These are phyloP conservation scores for Eolophus roseicapilla DNA, from an alignment of 2,113 vertebrate genomes.

Conservation along the genomic window DNA sequence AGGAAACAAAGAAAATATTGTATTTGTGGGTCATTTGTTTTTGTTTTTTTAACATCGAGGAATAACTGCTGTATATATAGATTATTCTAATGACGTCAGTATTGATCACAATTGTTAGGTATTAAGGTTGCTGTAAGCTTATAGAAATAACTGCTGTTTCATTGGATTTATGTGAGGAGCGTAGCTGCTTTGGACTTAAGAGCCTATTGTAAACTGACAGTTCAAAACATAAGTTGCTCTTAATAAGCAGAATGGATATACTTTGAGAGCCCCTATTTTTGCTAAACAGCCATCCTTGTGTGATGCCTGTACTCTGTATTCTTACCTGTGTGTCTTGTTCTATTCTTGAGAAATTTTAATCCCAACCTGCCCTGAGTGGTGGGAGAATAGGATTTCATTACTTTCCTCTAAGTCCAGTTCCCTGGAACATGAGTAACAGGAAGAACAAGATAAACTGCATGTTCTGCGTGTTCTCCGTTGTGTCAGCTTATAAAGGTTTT, in stretches of 20 bases:
- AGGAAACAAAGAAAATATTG: not conserved
- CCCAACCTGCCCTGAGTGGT: not conserved
- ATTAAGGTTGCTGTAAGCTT: constrained; percentile 19
- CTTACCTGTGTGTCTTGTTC: not conserved
- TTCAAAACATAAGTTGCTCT: constrained; percentile 53
- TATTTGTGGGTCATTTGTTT: not conserved
- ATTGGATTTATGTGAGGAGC: constrained; percentile 46
- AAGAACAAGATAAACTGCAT: not conserved
- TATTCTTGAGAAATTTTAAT: constrained; percentile 28
- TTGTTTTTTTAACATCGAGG: not conserved
- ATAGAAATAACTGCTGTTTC: constrained; percentile 31
- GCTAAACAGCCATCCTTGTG: not conserved
- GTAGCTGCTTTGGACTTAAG: constrained; percentile 27
- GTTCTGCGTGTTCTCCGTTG: not conserved
- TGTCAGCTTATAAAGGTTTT: not conserved
- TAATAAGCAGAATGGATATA: constrained; percentile 11
- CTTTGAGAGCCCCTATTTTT: not conserved
- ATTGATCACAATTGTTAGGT: not conserved
- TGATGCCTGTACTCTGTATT: not conserved
- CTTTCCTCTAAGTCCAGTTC: not conserved
- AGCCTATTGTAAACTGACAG: constrained; percentile 53
- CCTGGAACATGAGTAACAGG: not conserved
- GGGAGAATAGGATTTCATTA: not conserved
- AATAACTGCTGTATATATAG: not conserved
- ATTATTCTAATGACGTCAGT: not conserved